These are phyloP conservation scores for Typhlichthys subterraneus DNA, from an alignment of 2,797 vertebrate genomes.

Conservation along the genomic window DNA sequence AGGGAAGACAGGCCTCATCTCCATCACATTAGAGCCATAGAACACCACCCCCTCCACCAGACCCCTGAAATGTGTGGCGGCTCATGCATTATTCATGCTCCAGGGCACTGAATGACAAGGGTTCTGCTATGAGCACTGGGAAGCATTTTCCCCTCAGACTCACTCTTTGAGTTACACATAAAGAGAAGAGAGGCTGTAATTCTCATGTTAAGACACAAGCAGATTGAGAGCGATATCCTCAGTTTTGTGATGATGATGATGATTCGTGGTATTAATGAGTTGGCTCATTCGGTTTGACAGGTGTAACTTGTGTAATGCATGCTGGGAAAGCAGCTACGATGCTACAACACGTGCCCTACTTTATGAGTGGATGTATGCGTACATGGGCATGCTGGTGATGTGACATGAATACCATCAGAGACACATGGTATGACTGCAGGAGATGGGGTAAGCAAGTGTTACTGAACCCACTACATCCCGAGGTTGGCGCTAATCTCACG, in stretches of 20 bases:
- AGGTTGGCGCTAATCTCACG: slow-evolving; percentile 43
- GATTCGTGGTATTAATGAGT: slow-evolving; percentile 32
- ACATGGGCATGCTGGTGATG: slow-evolving; percentile 28
- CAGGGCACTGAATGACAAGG: slow-evolving; percentile 42
- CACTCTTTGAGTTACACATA: slow-evolving; percentile 36
- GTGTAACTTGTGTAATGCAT: slow-evolving; percentile 45
- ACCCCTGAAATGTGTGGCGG: slow-evolving; percentile 58
- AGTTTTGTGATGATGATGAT: slow-evolving; percentile 20
- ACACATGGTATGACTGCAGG: slow-evolving; percentile 36
- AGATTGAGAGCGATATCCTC: too few relatives aligned
- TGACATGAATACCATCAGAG: slow-evolving; percentile 56
- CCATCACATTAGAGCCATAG: slow-evolving; percentile 37
- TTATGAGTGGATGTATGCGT: slow-evolving; percentile 44
- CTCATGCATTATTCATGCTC: slow-evolving; percentile 58
- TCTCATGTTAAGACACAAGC: slow-evolving; percentile 31
- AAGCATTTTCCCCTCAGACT: slow-evolving; percentile 37
- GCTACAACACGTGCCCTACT: slow-evolving; percentile 51
- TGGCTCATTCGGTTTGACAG: slow-evolving; percentile 41
- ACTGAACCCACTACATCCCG: slow-evolving; percentile 36
- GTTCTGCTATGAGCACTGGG: slow-evolving; percentile 37
- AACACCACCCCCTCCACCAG: slow-evolving; percentile 52
- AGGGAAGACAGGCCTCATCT: slow-evolving; percentile 23
- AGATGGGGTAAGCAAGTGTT: slow-evolving; percentile 48
- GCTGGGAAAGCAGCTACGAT: slow-evolving; percentile 28
- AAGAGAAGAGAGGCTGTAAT: slow-evolving; percentile 25